Evolutionary conservation across 1,140 invertebrate species (phyloP).

Genomic region (Trissolcus basalis): DNA sequence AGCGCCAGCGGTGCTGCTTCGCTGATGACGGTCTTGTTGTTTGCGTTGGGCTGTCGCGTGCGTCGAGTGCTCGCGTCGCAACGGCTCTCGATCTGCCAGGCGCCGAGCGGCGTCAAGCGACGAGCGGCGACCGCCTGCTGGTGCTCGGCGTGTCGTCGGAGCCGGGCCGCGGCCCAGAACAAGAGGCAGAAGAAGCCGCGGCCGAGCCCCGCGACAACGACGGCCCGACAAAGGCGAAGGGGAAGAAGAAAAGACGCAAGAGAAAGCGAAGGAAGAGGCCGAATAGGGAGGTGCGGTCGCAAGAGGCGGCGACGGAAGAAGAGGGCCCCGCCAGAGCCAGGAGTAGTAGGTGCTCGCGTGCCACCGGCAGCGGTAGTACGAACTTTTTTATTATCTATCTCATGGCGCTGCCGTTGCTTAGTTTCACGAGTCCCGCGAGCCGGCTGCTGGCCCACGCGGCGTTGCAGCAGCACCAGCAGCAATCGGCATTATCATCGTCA

Average conservation of each 20-base stretch:
- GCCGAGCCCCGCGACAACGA: conserved; percentile 4
- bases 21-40: conserved; percentile 34
- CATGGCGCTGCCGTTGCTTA: conserved; percentile 66
- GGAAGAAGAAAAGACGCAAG: conserved; percentile 49
- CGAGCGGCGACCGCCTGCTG: conserved; percentile 13
- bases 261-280: conserved; percentile 39
- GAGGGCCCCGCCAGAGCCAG: conserved; percentile 9
- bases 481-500: conserved; percentile 51
- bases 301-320: conserved; percentile 10
- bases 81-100: too few species aligned
- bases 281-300: conserved; percentile 23
- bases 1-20: conserved; percentile 18
- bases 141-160: too few species aligned
- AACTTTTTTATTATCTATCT: conserved; percentile 67
- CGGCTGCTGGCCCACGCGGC: conserved; percentile 37
- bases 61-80: conserved; percentile 18
- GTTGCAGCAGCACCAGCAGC: conserved; percentile 43
- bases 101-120: background rate
- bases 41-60: conserved; percentile 32
- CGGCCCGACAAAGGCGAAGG: conserved; percentile 39
- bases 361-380: conserved; percentile 38
- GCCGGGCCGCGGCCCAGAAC: background rate
- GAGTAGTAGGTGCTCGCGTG: conserved; percentile 21
- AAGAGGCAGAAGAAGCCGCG: background rate
- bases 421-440: conserved; percentile 63